Conservation (phyloP, 2,113 vertebrate genomes). For the Otocyon megalotis region DNA sequence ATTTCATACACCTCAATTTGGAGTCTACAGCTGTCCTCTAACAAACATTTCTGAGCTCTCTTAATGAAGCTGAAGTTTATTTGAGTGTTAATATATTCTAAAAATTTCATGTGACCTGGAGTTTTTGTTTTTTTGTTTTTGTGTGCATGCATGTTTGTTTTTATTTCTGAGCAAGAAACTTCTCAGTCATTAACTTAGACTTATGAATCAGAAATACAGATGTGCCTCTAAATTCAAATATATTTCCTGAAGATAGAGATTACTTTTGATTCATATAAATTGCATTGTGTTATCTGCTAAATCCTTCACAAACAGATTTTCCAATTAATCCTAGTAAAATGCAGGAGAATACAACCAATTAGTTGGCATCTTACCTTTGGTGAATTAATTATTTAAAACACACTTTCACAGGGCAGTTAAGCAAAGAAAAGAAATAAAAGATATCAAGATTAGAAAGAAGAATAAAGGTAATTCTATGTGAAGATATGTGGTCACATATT, state of each 20-base stretch:
- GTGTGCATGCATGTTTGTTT: neutral
- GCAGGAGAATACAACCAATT: neutral
- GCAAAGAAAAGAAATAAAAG: conserved; percentile 40
- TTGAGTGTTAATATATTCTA: neutral
- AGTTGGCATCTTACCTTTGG: neutral
- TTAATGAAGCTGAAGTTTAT: neutral
- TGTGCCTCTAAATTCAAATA: neutral
- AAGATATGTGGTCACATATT: neutral
- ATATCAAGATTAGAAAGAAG: neutral
- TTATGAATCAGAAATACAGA: neutral
- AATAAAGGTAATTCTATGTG: neutral
- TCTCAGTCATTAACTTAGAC: neutral
- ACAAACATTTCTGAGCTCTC: neutral
- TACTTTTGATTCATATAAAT: conserved; percentile 5
- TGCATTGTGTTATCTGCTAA: neutral
- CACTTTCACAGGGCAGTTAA: neutral
- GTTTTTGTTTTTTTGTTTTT: neutral
- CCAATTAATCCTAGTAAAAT: neutral
- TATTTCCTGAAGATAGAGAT: neutral
- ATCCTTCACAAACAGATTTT: neutral
- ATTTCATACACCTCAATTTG: neutral
- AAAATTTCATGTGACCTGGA: neutral
- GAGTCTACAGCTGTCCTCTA: neutral
- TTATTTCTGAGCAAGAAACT: neutral
- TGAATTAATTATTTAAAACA: conserved; percentile 48